Conservation (phyloP, 30 jellyfish, hydroid and myxozoan genomes). For the Sanderia malayensis region DNA sequence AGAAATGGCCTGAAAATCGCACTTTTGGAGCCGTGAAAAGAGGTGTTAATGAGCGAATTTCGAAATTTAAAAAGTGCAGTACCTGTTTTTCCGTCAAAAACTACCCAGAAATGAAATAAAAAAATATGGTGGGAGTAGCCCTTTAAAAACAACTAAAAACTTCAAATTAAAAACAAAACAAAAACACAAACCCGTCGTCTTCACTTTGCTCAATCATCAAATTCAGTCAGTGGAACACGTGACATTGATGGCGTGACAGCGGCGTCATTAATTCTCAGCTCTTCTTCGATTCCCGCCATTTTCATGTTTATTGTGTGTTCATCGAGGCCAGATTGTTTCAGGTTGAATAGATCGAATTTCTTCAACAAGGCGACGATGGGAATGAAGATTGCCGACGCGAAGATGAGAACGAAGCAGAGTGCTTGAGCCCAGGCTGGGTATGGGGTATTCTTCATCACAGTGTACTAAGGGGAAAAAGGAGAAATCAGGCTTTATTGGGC, state of each 20-base stretch:
- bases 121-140: too few relatives aligned
- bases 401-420: constrained; percentile 65
- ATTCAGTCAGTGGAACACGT: constrained; percentile 68
- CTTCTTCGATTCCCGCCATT: constrained; percentile 64
- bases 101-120: too few relatives aligned
- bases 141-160: too few relatives aligned
- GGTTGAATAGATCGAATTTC: constrained; percentile 64
- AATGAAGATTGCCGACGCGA: constrained; percentile 65
- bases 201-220: too few relatives aligned
- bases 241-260: constrained; percentile 63
- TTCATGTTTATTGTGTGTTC: constrained; percentile 59
- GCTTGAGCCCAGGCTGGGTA: constrained; percentile 91
- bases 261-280: constrained; percentile 41
- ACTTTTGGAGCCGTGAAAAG: too few relatives aligned
- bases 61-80: too few relatives aligned
- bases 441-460: constrained; percentile 38
- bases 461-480: constrained; percentile 49
- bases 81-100: too few relatives aligned
- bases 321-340: constrained; percentile 41
- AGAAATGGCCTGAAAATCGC: too few relatives aligned
- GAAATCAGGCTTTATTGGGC: too few relatives aligned
- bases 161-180: too few relatives aligned
- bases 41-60: too few relatives aligned
- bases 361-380: constrained; percentile 79
- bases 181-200: too few relatives aligned